Evolutionary conservation across 1,140 invertebrate species (phyloP).

Genomic region (Anastrepha obliqua): DNA sequence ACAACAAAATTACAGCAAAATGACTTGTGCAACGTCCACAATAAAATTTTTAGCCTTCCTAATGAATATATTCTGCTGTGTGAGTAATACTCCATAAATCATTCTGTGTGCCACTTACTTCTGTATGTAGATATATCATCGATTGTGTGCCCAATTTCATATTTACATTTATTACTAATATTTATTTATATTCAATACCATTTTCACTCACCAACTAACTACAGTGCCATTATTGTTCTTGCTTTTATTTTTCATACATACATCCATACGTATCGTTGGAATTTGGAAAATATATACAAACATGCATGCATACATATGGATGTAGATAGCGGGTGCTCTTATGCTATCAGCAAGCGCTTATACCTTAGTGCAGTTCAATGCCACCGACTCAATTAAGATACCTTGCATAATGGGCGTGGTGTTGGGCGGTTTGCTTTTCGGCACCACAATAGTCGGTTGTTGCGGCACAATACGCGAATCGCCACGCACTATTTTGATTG

Average conservation of each 20-base stretch:
- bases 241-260: too few relatives aligned
- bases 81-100: slow-evolving; percentile 60
- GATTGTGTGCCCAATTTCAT: not conserved
- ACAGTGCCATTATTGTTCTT: too few relatives aligned
- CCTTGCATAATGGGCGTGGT: slow-evolving; percentile 69
- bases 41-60: slow-evolving; percentile 69
- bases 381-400: slow-evolving; percentile 64
- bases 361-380: slow-evolving; percentile 61
- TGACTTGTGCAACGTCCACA: slow-evolving; percentile 67
- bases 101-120: not conserved
- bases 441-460: slow-evolving; percentile 67
- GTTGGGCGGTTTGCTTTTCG: slow-evolving; percentile 64
- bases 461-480: slow-evolving; percentile 64
- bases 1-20: slow-evolving; percentile 50
- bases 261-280: too few relatives aligned
- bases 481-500: slow-evolving; percentile 67
- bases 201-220: not conserved
- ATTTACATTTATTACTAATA: not conserved
- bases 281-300: not conserved
- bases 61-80: slow-evolving; percentile 70
- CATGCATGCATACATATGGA: not conserved
- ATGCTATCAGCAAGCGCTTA: slow-evolving; percentile 67
- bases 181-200: not conserved
- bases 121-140: not conserved
- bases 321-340: slow-evolving; percentile 65